Evolutionary conservation across 1,140 invertebrate species (phyloP), one percentile per base, ranked within the genome.

Genomic region (Tetramorium parvispinum): DNA sequence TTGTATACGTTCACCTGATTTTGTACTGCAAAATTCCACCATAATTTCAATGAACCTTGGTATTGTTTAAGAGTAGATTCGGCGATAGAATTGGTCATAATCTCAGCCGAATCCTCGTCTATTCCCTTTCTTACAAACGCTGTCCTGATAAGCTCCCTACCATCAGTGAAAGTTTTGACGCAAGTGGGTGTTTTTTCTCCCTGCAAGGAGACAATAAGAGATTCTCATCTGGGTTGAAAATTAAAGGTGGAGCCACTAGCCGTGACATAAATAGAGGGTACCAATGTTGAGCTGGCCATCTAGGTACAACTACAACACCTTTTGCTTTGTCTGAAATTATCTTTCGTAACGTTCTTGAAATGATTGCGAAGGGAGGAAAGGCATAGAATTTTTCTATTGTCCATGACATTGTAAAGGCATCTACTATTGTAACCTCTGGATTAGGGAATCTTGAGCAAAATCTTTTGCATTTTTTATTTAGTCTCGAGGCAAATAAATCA

Each of bases 121-220:
- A 88, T 37, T 32, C 71, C 37, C 37, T n/a, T 85, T 21, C 3
- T 73, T 32, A 68, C 0, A 24, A 46, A 88, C 3, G 85, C 68
- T 13, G 75, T 16, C 68, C 78, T 43, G 83, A 88, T 86, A 86
- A 86, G 8, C 24, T 75, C 16, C 83, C 43, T 86, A 27, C 92
- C 85, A 93, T n/a, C 70, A 92, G 32, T 85, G 77, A 78, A 55
- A 93, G 27, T 51, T 57, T 73, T 2, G 24, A 37, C 61, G 87
- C 89, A 85, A 92, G 21, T 46, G 71, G 79, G 79, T 93, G 61
- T 70, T 18, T 68, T 57, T 81, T 4, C 57, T 77, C 3, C 82
- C 91, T 88, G 89, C 46, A 71, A 21, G 66, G 43, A n/a, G 82
- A 93, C 21, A 88, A 32, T 71, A 92, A 85, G 0, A 93, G 63